Evolutionary conservation across 1,140 invertebrate species (phyloP).

Genomic region (Tetragonula clypearis): DNA sequence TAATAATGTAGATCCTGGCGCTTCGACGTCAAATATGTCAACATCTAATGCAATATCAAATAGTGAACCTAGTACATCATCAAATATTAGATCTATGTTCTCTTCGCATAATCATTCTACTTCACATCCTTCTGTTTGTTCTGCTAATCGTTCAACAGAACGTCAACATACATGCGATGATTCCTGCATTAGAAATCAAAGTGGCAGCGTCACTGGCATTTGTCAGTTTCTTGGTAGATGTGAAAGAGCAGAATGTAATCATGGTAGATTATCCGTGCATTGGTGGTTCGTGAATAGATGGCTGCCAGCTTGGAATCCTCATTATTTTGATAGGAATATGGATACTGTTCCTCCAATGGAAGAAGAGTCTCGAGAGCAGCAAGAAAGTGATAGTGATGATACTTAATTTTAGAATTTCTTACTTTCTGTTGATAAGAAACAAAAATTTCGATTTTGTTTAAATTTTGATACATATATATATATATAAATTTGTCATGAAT

Average conservation of each 20-base stretch:
- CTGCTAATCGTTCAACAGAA: conserved; percentile 51
- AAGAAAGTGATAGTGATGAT: conserved; percentile 76
- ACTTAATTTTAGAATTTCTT: conserved; percentile 42
- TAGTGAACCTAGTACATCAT: conserved; percentile 58
- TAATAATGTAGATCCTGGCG: conserved; percentile 24
- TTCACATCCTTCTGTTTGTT: conserved; percentile 61
- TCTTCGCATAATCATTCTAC: conserved; percentile 62
- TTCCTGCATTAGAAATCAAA: conserved; percentile 76
- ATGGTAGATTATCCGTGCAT: conserved; percentile 72
- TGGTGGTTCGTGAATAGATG: conserved; percentile 79
- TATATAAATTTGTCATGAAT: background rate
- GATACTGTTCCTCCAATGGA: conserved; percentile 57
- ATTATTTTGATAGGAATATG: conserved; percentile 69
- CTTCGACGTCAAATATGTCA: conserved; percentile 53
- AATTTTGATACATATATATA: background rate
- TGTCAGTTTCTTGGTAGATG: conserved; percentile 73
- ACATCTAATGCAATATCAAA: conserved; percentile 26
- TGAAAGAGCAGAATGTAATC: conserved; percentile 74
- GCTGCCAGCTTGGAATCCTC: conserved; percentile 72
- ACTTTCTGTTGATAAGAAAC: background rate
- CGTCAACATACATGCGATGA: conserved; percentile 77
- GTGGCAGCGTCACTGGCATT: conserved; percentile 65
- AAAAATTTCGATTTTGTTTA: background rate
- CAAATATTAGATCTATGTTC: conserved; percentile 52
- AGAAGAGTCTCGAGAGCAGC: conserved; percentile 64